phyloP scores from a whole-genome alignment of 2,797 vertebrate species.

The Enteromius fasciolatus region DNA sequence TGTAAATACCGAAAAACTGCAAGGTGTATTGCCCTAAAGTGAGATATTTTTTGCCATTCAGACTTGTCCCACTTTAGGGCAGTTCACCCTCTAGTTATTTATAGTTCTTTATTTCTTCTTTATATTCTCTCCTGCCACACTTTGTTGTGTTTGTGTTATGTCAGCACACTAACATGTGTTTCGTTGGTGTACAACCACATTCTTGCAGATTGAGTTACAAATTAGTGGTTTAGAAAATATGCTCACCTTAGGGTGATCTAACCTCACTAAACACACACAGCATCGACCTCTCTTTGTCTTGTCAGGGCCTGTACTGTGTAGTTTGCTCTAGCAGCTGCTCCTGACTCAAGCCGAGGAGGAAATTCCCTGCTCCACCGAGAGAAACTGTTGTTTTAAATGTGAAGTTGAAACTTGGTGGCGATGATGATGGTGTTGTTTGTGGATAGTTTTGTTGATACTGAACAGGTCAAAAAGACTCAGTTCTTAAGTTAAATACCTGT shows the following conservation, averaged over 20 bases:
- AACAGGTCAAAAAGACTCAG: not conserved
- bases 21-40: no score
- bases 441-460: not conserved
- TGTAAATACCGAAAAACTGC: not conserved
- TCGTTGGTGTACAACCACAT: conserved; percentile 16
- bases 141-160: not conserved
- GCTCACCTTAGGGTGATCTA: conserved; percentile 35
- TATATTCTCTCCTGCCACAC: not conserved
- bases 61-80: no score
- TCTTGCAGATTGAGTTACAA: conserved; percentile 33
- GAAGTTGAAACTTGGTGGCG: not conserved
- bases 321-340: conserved; percentile 33
- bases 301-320: conserved; percentile 45
- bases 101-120: not conserved
- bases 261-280: conserved; percentile 30
- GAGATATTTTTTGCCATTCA: no score
- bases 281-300: conserved; percentile 28
- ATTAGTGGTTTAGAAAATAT: conserved; percentile 7
- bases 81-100: not conserved
- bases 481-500: not conserved
- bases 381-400: not conserved
- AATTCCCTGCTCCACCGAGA: conserved; percentile 8
- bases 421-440: not conserved
- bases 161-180: conserved; percentile 14
- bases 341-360: conserved; percentile 49